Conservation (phyloP, 2,797 vertebrate species). For the Perodicticus potto region DNA sequence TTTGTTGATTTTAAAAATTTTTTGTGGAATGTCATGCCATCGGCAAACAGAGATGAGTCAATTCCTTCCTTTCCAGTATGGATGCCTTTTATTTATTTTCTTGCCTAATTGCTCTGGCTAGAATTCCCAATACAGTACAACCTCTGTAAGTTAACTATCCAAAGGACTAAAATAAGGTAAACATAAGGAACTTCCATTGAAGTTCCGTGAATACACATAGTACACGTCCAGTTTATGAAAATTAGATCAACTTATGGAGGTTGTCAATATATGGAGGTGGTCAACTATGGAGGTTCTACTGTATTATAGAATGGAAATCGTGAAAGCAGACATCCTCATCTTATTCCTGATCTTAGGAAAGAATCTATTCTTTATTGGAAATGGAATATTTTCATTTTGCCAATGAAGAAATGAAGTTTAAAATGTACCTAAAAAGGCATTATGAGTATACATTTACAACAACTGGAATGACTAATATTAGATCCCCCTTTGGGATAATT, state of each 20-base stretch:
- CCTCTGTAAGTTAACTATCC: too few species aligned
- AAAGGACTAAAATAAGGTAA: too few species aligned
- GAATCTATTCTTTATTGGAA: neutral
- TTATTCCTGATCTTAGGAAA: neutral
- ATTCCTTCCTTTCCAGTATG: neutral
- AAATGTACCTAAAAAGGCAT: neutral
- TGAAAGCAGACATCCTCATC: neutral
- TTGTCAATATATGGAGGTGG: too few species aligned
- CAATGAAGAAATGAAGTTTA: neutral
- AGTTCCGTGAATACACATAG: too few species aligned
- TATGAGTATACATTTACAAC: neutral
- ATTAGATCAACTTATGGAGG: too few species aligned
- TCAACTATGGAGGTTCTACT: too few species aligned
- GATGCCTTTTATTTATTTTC: slow-evolving; percentile 14
- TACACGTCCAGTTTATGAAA: too few species aligned
- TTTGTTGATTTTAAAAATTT: neutral
- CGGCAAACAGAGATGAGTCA: neutral
- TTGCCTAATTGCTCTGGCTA: neutral
- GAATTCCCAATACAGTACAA: neutral
- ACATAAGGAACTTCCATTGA: too few species aligned
- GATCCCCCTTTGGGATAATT: neutral
- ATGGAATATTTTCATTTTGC: neutral
- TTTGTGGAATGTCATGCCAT: neutral
- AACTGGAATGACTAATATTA: slow-evolving; percentile 27
- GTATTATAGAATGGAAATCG: neutral